Percentiles rank a stretch among this genome's conserved stretches.
Conservation (phyloP, 2,888 invertebrate genomes). For the Pollenia amentaria region DNA sequence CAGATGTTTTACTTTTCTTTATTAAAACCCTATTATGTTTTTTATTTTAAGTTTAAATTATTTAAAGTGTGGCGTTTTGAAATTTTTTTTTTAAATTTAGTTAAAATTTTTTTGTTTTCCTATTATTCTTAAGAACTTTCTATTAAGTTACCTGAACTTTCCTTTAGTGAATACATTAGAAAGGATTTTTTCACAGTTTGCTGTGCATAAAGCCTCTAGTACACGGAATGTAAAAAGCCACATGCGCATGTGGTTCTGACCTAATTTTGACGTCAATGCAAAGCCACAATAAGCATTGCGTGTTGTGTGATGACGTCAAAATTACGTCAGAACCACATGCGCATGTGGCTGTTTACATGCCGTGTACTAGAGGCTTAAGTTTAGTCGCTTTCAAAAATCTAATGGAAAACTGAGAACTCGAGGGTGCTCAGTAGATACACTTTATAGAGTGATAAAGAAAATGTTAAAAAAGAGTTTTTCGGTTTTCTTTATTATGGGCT, state of each 20-base stretch:
- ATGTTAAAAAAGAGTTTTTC: too few relatives aligned
- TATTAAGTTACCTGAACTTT: background rate
- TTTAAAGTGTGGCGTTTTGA: background rate
- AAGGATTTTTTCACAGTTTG: conserved; percentile 26
- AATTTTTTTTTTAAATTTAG: background rate
- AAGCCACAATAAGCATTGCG: too few relatives aligned
- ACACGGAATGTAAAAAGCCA: too few relatives aligned
- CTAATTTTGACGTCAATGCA: too few relatives aligned
- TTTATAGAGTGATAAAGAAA: too few relatives aligned
- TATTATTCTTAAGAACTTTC: background rate
- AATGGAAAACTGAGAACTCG: background rate
- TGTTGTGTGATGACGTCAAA: too few relatives aligned
- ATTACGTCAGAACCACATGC: too few relatives aligned
- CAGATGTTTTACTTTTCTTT: background rate
- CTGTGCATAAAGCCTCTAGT: too few relatives aligned
- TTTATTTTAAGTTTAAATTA: conserved; percentile 6
- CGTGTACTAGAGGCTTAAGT: too few relatives aligned
- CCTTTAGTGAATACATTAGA: conserved; percentile 10
- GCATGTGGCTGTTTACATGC: too few relatives aligned
- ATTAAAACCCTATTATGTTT: background rate
- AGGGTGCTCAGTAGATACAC: background rate
- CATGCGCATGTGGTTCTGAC: too few relatives aligned
- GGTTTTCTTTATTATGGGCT: conserved; percentile 59
- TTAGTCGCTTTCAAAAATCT: background rate
- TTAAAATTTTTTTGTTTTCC: background rate